Conservation (phyloP, 2,113 vertebrate species). For the Noturus placidus region DNA sequence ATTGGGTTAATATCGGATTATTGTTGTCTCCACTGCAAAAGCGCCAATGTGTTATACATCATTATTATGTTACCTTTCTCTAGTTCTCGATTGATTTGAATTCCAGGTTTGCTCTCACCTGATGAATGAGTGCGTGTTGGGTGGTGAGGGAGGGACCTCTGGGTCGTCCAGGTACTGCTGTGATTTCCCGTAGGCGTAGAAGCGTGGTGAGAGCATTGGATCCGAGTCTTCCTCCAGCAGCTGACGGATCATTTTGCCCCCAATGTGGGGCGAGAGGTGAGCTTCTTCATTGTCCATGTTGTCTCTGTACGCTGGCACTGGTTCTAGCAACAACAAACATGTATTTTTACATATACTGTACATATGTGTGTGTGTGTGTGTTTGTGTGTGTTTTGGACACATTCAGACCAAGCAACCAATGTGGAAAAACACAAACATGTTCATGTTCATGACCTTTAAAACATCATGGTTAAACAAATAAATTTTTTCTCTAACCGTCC, state of each 20-base stretch:
- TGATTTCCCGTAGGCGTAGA: slow-evolving; percentile 88
- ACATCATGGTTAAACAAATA: not conserved
- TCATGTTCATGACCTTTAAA: slow-evolving; percentile 15
- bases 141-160: slow-evolving; percentile 96
- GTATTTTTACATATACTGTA: too few relatives aligned
- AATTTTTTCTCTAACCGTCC: not conserved
- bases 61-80: not conserved
- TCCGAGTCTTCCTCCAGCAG: slow-evolving; percentile 89
- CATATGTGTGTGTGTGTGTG: too few relatives aligned
- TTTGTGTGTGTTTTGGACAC: too few relatives aligned
- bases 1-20: too few relatives aligned
- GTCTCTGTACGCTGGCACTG: slow-evolving; percentile 84
- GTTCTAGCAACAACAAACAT: slow-evolving; percentile 74
- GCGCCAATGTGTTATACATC: not conserved
- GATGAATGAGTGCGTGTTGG: slow-evolving; percentile 91
- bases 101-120: slow-evolving; percentile 72
- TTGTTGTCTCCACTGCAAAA: not conserved
- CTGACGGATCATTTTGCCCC: slow-evolving; percentile 87
- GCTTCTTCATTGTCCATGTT: slow-evolving; percentile 83
- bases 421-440: not conserved
- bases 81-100: not conserved
- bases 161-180: slow-evolving; percentile 94
- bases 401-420: not conserved
- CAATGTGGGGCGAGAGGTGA: slow-evolving; percentile 83
- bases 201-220: slow-evolving; percentile 95